A percentile compares a stretch with the other conserved stretches of the same genome.
Conservation (phyloP, 2,113 vertebrate genomes). For the Ceyx margarethae region DNA sequence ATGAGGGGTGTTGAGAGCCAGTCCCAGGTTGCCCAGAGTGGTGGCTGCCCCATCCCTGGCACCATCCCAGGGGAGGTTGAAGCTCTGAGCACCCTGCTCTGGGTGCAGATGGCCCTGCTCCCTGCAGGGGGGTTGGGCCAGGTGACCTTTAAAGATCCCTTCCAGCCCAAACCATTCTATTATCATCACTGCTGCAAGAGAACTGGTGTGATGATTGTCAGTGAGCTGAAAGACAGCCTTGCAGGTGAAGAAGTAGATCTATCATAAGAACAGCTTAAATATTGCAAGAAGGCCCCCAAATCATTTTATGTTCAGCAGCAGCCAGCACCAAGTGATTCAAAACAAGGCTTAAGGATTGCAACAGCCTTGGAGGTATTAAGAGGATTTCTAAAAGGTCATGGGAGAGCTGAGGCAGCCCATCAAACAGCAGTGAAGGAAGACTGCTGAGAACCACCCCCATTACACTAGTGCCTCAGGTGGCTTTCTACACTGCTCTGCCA, state of each 20-base stretch:
- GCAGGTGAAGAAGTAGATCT: neutral
- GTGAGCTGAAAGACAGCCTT: neutral
- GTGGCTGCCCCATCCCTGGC: neutral
- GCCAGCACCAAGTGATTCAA: neutral
- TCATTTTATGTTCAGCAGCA: neutral
- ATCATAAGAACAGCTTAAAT: neutral
- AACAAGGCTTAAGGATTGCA: conserved; percentile 31
- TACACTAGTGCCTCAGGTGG: neutral
- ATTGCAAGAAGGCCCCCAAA: neutral
- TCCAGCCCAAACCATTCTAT: neutral
- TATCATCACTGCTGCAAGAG: neutral
- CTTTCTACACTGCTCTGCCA: neutral
- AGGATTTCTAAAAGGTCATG: conserved; percentile 39
- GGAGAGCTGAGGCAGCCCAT: neutral
- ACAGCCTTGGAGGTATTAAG: neutral
- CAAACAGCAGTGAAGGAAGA: neutral
- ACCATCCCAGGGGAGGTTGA: neutral
- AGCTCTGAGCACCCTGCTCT: neutral
- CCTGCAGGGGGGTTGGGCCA: neutral
- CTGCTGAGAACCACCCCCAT: neutral
- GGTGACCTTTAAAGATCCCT: neutral
- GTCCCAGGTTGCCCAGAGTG: neutral
- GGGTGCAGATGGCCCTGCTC: neutral
- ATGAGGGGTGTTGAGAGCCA: too few relatives aligned
- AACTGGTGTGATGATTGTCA: neutral